phyloP scores from a whole-genome alignment of 2,888 invertebrate species.

The Cerastis rubricosa region DNA sequence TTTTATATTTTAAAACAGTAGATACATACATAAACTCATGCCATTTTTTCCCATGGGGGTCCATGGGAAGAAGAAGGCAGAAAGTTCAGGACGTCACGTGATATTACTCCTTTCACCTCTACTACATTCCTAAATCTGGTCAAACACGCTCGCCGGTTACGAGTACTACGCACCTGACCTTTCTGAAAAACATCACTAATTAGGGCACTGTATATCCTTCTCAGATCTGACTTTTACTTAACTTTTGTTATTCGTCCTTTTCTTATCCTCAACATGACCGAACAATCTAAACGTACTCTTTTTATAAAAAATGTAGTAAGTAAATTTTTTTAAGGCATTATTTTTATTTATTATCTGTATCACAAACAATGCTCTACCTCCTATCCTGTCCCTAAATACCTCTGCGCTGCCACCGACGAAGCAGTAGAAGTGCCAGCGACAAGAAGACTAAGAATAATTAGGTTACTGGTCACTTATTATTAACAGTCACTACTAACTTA shows the following conservation, averaged over 20 bases:
- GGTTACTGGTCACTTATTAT: not conserved
- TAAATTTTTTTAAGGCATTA: not conserved
- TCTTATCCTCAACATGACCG: not conserved
- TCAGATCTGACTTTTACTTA: not conserved
- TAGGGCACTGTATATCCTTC: not conserved
- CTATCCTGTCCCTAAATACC: not conserved
- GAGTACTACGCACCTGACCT: not conserved
- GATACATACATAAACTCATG: not conserved
- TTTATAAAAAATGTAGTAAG: not conserved
- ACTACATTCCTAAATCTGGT: not conserved
- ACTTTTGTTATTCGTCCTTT: not conserved
- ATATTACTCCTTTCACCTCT: too few relatives aligned
- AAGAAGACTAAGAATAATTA: not conserved
- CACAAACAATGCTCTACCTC: not conserved
- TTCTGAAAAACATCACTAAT: not conserved
- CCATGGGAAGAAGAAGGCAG: too few relatives aligned
- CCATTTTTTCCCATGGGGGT: not conserved
- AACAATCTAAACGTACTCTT: not conserved
- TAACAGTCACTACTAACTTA: too few relatives aligned
- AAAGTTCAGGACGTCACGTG: not conserved
- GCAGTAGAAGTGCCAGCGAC: not conserved
- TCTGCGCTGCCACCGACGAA: not conserved
- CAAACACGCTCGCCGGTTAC: not conserved
- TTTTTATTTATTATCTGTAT: not conserved
- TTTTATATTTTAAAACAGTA: not conserved